Evolutionary conservation across 2,797 vertebrate genomes (phyloP).

Genomic region (Crenuchus spilurus): DNA sequence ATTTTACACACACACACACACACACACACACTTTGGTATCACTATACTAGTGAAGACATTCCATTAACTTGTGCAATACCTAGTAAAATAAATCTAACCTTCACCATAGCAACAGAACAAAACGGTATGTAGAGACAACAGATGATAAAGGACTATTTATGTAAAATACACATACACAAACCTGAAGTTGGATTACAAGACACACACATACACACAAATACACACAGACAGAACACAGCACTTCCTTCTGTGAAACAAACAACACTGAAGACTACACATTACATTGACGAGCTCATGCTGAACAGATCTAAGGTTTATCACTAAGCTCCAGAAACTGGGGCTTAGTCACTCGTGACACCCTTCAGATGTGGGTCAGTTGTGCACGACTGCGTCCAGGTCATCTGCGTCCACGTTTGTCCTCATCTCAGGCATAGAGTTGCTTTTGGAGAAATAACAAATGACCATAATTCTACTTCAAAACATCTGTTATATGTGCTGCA

Average conservation of each 20-base stretch:
- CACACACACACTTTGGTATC: no score
- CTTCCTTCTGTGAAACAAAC: constrained; percentile 8
- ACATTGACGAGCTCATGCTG: neutral
- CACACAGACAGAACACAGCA: neutral
- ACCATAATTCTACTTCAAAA: neutral
- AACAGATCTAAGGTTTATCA: constrained; percentile 27
- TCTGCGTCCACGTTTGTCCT: neutral
- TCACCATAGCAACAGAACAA: no score
- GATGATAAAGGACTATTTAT: no score
- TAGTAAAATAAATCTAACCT: no score
- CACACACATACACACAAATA: neutral
- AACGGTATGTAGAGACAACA: no score
- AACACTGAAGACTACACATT: constrained; percentile 8
- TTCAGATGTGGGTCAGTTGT: no score
- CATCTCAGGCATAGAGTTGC: no score
- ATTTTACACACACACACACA: no score
- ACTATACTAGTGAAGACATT: no score
- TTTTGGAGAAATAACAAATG: neutral
- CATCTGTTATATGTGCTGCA: neutral
- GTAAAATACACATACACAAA: no score
- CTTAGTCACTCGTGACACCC: no score
- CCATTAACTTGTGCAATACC: no score
- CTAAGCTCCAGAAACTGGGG: constrained; percentile 4
- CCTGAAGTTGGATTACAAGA: constrained; percentile 6
- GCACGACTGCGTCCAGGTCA: neutral